phyloP scores from a whole-genome alignment of 37 sponge, comb jelly and placozoan species.

The Halichondria panicea region DNA sequence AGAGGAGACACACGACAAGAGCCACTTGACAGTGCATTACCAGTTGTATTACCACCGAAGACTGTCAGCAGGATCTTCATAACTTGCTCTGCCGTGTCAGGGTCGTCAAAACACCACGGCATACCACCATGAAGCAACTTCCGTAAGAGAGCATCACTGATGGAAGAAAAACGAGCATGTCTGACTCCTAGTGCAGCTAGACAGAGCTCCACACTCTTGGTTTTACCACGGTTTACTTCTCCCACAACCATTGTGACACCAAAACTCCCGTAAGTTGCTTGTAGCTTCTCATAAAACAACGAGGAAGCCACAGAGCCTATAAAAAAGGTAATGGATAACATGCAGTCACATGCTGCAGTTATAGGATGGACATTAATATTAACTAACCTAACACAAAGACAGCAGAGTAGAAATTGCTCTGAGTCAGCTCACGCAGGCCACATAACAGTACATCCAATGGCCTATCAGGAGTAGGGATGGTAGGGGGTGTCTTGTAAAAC shows the following conservation, averaged over 20 bases:
- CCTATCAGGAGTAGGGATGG: background rate
- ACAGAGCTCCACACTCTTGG: slow-evolving; percentile 9
- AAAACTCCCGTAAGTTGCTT: slow-evolving; percentile 1
- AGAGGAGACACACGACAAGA: background rate
- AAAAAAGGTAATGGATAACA: background rate
- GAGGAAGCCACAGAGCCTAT: background rate
- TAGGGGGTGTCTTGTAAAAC: background rate
- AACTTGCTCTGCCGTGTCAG: slow-evolving; percentile 3
- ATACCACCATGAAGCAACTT: slow-evolving; percentile 11
- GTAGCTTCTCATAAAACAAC: background rate
- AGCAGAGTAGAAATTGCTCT: background rate
- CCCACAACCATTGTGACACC: slow-evolving; percentile 1
- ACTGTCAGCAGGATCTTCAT: background rate
- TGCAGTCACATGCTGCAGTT: too few species aligned
- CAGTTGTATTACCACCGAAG: background rate
- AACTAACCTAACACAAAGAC: background rate
- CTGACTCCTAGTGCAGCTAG: slow-evolving; percentile 1
- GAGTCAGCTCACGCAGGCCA: background rate
- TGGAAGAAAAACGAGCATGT: background rate
- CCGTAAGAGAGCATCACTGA: background rate
- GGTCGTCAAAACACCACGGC: slow-evolving; percentile 25
- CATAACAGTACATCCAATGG: background rate
- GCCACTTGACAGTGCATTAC: background rate
- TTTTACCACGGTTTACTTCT: slow-evolving; percentile 4
- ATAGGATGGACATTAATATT: too few species aligned